These are phyloP conservation scores for Drosophila kikkawai DNA, from an alignment of 1,140 invertebrate species.

Conservation along the genomic window DNA sequence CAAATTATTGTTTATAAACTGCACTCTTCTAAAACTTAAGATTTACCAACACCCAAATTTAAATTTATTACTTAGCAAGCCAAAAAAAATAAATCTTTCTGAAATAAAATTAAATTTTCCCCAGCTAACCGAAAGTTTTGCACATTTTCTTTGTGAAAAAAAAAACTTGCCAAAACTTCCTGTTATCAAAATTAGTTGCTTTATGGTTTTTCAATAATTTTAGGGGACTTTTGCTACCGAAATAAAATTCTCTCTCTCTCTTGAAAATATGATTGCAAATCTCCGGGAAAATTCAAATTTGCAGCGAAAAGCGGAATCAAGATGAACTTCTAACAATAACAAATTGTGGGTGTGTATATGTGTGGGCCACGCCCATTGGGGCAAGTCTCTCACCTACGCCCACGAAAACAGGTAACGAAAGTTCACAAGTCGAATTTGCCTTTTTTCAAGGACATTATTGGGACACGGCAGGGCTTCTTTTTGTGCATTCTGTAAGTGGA, in stretches of 20 bases:
- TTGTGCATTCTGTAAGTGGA: constrained; percentile 7
- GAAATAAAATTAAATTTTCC: constrained; percentile 5
- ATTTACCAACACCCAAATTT: not conserved
- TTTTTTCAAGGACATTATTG: constrained; percentile 77
- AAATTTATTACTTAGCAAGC: not conserved
- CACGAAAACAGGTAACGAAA: constrained; percentile 24
- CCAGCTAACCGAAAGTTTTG: constrained; percentile 4
- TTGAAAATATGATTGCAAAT: constrained; percentile 25
- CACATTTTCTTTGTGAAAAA: constrained; percentile 14
- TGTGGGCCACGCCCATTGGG: constrained; percentile 12
- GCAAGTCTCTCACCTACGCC: constrained; percentile 31
- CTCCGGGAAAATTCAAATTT: constrained; percentile 24
- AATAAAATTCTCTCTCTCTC: constrained; percentile 11
- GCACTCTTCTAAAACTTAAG: not conserved
- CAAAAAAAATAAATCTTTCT: constrained; percentile 8
- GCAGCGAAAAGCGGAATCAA: constrained; percentile 15
- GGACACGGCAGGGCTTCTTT: constrained; percentile 49
- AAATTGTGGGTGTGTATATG: constrained; percentile 11
- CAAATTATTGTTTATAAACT: not conserved
- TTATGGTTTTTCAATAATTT: constrained; percentile 33
- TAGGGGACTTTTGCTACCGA: not conserved
- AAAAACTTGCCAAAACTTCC: constrained; percentile 22
- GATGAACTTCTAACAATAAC: constrained; percentile 27
- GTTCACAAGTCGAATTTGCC: constrained; percentile 34
- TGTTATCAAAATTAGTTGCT: constrained; percentile 43